These are phyloP conservation scores for Gorsachius goisagi DNA, from an alignment of 2,113 vertebrate species.

Conservation along the genomic window DNA sequence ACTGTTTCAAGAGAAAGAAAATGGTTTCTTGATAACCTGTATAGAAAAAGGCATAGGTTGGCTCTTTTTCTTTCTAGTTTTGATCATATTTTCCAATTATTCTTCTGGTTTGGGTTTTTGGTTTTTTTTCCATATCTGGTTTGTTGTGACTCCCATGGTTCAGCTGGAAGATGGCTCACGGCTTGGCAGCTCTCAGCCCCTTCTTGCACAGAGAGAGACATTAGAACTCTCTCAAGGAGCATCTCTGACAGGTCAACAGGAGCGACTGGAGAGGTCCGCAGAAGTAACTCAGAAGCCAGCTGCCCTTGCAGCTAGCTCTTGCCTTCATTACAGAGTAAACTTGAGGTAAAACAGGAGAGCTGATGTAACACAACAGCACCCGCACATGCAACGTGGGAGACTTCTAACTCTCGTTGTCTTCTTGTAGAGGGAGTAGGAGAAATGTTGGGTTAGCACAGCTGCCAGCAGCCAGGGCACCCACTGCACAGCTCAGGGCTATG, in stretches of 20 bases:
- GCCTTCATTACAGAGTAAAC: background rate
- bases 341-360: background rate
- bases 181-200: background rate
- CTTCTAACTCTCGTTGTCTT: background rate
- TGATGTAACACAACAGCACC: background rate
- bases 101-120: background rate
- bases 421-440: background rate
- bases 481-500: background rate
- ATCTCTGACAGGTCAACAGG: background rate
- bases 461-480: background rate
- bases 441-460: background rate
- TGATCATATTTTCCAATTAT: background rate
- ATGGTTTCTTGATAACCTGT: background rate
- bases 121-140: background rate
- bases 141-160: background rate
- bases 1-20: background rate
- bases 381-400: fast-evolving
- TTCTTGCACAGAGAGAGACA: background rate
- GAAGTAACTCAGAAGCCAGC: background rate
- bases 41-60: background rate
- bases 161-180: background rate
- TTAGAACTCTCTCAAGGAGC: background rate
- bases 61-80: background rate
- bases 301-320: background rate
- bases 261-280: background rate